Evolutionary conservation across 2,113 vertebrate species (phyloP).

Genomic region (Podocnemis expansa): DNA sequence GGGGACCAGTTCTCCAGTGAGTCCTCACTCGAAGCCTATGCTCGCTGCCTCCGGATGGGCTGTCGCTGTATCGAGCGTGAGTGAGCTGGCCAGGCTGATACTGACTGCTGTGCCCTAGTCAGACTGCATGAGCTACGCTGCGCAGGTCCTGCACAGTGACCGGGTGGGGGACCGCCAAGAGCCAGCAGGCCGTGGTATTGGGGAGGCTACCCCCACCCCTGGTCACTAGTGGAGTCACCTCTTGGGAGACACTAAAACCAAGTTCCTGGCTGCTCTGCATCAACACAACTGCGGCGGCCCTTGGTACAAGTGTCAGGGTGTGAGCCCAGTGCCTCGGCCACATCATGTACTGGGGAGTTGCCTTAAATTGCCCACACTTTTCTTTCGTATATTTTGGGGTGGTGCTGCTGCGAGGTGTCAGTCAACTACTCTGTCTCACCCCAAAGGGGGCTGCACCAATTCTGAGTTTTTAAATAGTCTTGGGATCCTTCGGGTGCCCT

Average conservation of each 20-base stretch:
- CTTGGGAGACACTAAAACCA: neutral
- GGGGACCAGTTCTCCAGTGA: constrained; percentile 92
- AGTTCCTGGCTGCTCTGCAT: neutral
- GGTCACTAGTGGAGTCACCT: neutral
- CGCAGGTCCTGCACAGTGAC: neutral
- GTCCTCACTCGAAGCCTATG: constrained; percentile 87
- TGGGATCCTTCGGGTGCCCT: neutral
- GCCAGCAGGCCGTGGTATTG: neutral
- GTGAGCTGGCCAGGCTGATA: neutral
- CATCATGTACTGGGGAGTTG: neutral
- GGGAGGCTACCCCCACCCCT: too few species aligned
- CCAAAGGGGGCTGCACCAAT: neutral
- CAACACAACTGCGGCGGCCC: neutral
- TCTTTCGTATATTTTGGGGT: neutral
- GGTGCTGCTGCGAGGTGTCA: neutral
- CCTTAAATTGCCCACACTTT: neutral
- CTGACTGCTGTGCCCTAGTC: neutral
- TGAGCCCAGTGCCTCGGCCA: neutral
- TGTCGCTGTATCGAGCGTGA: constrained; percentile 89
- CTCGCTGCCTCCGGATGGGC: constrained; percentile 88
- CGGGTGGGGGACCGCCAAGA: neutral
- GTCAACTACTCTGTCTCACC: neutral
- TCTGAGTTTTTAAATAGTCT: neutral
- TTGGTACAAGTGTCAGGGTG: neutral
- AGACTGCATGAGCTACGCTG: neutral